Conservation (phyloP, 2,888 invertebrate genomes). For the Lasiommata megera region DNA sequence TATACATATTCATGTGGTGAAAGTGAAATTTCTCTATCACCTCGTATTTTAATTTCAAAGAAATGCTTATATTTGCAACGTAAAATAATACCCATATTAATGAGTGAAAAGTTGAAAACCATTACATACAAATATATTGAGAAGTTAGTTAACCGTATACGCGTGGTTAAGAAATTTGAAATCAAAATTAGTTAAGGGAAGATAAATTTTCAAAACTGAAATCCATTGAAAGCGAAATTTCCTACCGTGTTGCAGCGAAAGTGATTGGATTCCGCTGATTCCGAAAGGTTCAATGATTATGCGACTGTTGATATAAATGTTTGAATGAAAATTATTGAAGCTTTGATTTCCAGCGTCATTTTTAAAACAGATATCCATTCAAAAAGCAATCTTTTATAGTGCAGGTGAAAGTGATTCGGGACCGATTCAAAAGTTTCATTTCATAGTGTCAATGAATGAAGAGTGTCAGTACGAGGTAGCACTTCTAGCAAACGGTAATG, state of each 20-base stretch:
- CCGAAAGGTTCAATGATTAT: neutral
- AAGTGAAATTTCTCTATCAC: neutral
- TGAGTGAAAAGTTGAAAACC: no score
- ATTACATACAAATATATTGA: no score
- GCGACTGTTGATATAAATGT: neutral
- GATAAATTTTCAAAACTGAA: neutral
- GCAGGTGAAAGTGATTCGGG: slow-evolving; percentile 13
- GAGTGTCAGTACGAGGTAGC: neutral
- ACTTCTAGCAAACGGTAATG: neutral
- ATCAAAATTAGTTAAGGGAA: neutral
- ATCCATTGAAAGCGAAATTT: neutral
- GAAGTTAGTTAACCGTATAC: neutral
- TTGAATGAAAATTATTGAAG: neutral
- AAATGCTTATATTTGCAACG: neutral
- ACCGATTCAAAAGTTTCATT: slow-evolving; percentile 16
- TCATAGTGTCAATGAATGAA: slow-evolving; percentile 26
- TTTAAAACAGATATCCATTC: slow-evolving; percentile 5
- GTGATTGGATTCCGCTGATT: neutral
- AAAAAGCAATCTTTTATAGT: neutral
- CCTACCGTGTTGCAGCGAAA: neutral
- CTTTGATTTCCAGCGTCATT: neutral
- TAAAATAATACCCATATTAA: neutral
- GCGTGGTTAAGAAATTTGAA: neutral
- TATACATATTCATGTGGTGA: neutral
- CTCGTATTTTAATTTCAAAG: neutral